Conservation (phyloP, 2,797 vertebrate species). For the Pseudopleuronectes americanus region DNA sequence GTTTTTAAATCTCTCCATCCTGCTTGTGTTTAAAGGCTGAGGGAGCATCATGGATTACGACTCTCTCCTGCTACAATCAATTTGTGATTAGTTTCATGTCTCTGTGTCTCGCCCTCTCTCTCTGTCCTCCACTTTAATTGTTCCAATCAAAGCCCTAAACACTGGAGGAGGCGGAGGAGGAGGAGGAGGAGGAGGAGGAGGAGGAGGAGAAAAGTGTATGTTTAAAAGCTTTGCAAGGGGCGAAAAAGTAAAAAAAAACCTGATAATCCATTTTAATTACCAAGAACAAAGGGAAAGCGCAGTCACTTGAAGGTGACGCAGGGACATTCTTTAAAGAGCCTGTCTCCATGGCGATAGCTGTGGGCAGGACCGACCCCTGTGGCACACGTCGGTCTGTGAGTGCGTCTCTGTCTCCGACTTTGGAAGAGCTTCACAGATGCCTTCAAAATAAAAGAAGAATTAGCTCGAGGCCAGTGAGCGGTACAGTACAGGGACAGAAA, state of each 20-base stretch:
- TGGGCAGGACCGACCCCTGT: conserved; percentile 45
- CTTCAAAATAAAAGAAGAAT: neutral
- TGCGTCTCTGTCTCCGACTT: too few relatives aligned
- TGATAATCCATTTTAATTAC: conserved; percentile 77
- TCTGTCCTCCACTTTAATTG: conserved; percentile 27
- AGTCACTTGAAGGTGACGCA: conserved; percentile 64
- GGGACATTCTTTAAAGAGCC: conserved; percentile 51
- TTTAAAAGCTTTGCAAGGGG: conserved; percentile 20
- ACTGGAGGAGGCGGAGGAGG: neutral
- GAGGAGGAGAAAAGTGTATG: conserved; percentile 21
- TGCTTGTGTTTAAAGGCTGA: conserved; percentile 12
- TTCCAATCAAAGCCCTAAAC: conserved; percentile 47
- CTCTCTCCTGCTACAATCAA: conserved; percentile 33
- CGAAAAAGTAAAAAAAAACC: neutral
- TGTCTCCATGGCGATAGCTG: conserved; percentile 63
- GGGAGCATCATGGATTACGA: conserved; percentile 8
- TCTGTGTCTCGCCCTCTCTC: neutral
- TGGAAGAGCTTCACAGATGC: conserved; percentile 5
- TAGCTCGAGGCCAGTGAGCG: neutral
- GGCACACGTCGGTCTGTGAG: conserved; percentile 26
- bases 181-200: conserved; percentile 7
- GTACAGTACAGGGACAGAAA: conserved; percentile 3
- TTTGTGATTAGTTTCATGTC: conserved; percentile 15
- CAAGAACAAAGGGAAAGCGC: conserved; percentile 66
- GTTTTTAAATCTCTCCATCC: neutral